These are phyloP conservation scores for Uloborus diversus DNA, from an alignment of 1,140 invertebrate species.

Conservation along the genomic window DNA sequence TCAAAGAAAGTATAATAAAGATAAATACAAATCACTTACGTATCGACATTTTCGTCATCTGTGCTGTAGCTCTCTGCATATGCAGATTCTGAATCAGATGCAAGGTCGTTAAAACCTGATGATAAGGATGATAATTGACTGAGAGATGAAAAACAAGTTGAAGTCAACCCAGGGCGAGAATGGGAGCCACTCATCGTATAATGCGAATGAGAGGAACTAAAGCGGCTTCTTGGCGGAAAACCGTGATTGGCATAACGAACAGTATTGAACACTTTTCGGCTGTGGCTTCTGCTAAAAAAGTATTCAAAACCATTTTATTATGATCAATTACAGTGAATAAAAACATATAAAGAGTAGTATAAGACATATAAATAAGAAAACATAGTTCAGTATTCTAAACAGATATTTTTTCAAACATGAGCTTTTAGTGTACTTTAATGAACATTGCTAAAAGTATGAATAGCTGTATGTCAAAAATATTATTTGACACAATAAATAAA, in stretches of 20 bases:
- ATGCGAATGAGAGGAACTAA: constrained; percentile 34
- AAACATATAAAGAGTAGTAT: too few relatives aligned
- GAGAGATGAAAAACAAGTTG: constrained; percentile 44
- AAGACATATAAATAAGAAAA: too few relatives aligned
- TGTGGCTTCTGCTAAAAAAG: constrained; percentile 33
- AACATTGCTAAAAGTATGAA: too few relatives aligned
- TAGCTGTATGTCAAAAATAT: too few relatives aligned
- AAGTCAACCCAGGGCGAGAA: constrained; percentile 21
- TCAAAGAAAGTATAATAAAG: too few relatives aligned
- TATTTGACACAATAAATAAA: too few relatives aligned
- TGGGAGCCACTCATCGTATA: constrained; percentile 41
- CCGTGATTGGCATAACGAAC: constrained; percentile 45
- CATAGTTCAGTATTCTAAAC: too few relatives aligned
- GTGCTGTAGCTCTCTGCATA: constrained; percentile 55
- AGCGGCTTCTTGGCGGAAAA: constrained; percentile 18
- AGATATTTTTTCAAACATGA: too few relatives aligned
- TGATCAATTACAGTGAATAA: not conserved
- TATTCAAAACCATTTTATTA: not conserved
- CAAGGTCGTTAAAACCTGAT: constrained; percentile 43
- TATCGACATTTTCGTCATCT: constrained; percentile 51
- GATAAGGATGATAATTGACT: constrained; percentile 53
- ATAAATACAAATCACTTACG: constrained; percentile 39
- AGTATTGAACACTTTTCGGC: constrained; percentile 52
- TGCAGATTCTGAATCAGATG: constrained; percentile 53
- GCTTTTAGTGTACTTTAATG: too few relatives aligned